Percentiles rank a stretch among this genome's conserved stretches.
Evolutionary conservation across 2,797 vertebrate genomes (phyloP).

Genomic region (Peromyscus attwateri): DNA sequence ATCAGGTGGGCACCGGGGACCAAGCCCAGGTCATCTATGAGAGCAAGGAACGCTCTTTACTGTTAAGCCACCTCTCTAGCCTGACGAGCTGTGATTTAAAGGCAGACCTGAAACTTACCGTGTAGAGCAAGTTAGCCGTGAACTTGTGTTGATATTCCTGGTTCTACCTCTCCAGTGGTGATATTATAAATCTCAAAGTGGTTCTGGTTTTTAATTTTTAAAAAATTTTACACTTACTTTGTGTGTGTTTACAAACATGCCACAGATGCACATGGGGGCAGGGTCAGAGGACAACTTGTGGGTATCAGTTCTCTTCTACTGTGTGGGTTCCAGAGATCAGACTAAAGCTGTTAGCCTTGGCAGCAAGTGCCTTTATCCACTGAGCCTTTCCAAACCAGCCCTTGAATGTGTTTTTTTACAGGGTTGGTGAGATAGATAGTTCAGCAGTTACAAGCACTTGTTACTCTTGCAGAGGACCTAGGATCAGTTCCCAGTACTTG

Average conservation of each 20-base stretch:
- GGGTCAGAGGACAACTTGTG: not conserved
- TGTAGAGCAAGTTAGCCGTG: not conserved
- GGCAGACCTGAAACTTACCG: not conserved
- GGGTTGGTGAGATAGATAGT: not conserved
- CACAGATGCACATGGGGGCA: not conserved
- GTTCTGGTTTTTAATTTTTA: not conserved
- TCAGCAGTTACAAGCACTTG: not conserved
- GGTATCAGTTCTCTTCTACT: not conserved
- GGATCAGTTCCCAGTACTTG: not conserved
- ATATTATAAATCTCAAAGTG: not conserved
- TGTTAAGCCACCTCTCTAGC: not conserved
- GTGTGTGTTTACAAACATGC: not conserved
- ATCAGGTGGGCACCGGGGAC: not conserved
- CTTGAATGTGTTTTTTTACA: not conserved
- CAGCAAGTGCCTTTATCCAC: not conserved
- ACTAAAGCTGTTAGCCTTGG: not conserved
- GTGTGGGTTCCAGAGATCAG: not conserved
- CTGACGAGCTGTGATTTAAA: not conserved
- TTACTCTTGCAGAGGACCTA: not conserved
- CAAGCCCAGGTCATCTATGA: not conserved
- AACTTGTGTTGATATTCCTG: not conserved
- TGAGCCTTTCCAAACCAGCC: not conserved
- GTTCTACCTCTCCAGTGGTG: not conserved
- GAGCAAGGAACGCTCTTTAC: not conserved
- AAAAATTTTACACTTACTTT: not conserved